Conservation (phyloP, 1,140 invertebrate species). For the Bathynomus jamesi region DNA sequence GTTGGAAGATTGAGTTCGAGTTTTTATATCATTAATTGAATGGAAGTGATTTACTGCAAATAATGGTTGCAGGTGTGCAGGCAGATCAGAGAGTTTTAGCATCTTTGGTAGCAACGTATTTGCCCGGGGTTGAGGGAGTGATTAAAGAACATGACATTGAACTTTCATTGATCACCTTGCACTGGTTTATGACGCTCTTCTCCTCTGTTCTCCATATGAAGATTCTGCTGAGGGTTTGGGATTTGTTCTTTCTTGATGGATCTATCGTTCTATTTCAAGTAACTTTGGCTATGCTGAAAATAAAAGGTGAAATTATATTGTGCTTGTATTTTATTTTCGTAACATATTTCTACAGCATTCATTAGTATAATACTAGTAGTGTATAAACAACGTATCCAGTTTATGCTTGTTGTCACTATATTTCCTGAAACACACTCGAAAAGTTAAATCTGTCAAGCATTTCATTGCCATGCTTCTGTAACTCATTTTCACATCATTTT, state of each 20-base stretch:
- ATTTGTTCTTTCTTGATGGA: slow-evolving; percentile 92
- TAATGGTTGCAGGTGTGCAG: slow-evolving; percentile 50
- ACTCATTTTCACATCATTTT: too few relatives aligned
- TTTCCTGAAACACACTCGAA: too few relatives aligned
- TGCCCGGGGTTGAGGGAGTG: slow-evolving; percentile 81
- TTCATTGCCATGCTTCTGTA: too few relatives aligned
- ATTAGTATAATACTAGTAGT: too few relatives aligned
- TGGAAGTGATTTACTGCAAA: too few relatives aligned
- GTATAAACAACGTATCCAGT: too few relatives aligned
- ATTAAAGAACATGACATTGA: slow-evolving; percentile 92
- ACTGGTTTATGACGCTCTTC: slow-evolving; percentile 98
- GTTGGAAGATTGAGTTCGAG: too few relatives aligned
- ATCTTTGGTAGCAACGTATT: slow-evolving; percentile 77
- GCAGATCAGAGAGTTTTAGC: slow-evolving; percentile 90
- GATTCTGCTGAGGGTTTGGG: slow-evolving; percentile 91
- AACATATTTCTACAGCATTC: too few relatives aligned
- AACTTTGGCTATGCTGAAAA: slow-evolving; percentile 87
- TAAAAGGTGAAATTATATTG: slow-evolving; percentile 62
- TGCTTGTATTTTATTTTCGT: too few relatives aligned
- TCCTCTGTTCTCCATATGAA: slow-evolving; percentile 97
- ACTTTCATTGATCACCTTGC: slow-evolving; percentile 87
- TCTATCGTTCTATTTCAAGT: slow-evolving; percentile 94
- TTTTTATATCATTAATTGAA: too few relatives aligned
- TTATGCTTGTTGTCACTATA: too few relatives aligned
- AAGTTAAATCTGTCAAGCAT: too few relatives aligned